Evolutionary conservation across 1,140 invertebrate genomes (phyloP).

Genomic region (Stenopsyche tienmushanensis): DNA sequence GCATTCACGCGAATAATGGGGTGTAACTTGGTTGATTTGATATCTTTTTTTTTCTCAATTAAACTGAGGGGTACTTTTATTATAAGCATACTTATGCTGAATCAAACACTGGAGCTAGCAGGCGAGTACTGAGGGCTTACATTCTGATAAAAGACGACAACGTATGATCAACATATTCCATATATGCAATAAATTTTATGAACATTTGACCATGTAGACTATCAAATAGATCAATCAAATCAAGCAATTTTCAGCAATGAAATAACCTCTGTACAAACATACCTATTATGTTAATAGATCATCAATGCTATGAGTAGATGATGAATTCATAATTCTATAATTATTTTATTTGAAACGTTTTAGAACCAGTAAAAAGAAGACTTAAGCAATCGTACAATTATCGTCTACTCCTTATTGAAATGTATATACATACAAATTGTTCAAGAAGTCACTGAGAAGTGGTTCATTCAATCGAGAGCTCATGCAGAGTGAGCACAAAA

Average conservation of each 20-base stretch:
- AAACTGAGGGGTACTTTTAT: constrained; percentile 1
- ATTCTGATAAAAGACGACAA: background rate
- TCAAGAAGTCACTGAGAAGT: constrained; percentile 19
- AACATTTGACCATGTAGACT: no score
- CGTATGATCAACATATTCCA: background rate
- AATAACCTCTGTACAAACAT: no score
- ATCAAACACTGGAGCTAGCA: background rate
- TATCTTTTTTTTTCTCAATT: constrained; percentile 8
- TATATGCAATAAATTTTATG: background rate
- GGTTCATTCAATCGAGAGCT: constrained; percentile 22
- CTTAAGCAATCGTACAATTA: no score
- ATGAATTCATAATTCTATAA: no score
- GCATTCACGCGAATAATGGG: constrained; percentile 17
- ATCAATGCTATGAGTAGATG: no score
- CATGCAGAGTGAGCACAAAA: constrained; percentile 33
- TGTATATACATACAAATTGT: constrained; percentile 14
- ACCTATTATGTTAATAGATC: no score
- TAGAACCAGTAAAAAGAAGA: no score
- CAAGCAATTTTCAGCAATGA: no score
- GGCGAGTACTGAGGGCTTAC: background rate
- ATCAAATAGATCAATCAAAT: no score
- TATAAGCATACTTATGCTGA: background rate
- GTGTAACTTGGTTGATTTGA: constrained; percentile 10
- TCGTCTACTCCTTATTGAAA: constrained; percentile 24
- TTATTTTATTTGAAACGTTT: no score